A percentile compares a stretch with the other conserved stretches of the same genome.
These are phyloP conservation scores for Illadopsis cleaveri DNA, from an alignment of 2,113 vertebrate species.

Conservation along the genomic window DNA sequence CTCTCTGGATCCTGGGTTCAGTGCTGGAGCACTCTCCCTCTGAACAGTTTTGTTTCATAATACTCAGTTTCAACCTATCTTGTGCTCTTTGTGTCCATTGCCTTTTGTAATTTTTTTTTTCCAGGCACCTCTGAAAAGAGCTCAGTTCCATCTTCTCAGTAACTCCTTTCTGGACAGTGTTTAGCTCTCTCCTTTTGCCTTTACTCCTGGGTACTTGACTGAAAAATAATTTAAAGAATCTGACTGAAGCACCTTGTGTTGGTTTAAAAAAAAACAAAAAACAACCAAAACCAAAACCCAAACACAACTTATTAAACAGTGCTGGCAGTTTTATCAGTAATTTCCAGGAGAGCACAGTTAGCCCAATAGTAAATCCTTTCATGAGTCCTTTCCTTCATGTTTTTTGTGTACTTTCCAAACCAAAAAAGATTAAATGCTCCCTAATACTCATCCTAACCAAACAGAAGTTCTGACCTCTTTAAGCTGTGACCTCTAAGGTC, in stretches of 20 bases:
- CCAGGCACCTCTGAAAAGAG: not conserved
- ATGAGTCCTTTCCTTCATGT: not conserved
- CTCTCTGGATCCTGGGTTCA: not conserved
- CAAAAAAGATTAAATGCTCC: slow-evolving; percentile 8
- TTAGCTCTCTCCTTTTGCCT: not conserved
- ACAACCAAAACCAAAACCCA: not conserved
- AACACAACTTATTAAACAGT: not conserved
- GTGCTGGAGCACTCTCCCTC: not conserved
- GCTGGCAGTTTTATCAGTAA: not conserved
- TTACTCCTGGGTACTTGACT: not conserved
- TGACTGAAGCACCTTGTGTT: not conserved
- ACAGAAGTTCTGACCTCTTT: slow-evolving; percentile 13
- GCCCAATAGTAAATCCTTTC: slow-evolving; percentile 16
- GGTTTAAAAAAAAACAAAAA: not conserved
- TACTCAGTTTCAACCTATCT: not conserved
- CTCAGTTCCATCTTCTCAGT: not conserved
- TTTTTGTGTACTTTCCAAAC: slow-evolving; percentile 42
- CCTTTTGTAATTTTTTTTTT: not conserved
- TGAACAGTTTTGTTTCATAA: not conserved
- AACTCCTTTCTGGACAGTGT: not conserved
- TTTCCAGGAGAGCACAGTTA: not conserved
- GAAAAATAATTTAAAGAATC: not conserved
- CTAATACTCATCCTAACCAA: slow-evolving; percentile 37
- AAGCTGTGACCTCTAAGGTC: slow-evolving; percentile 17
- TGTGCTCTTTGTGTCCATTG: not conserved